Percentiles rank a stretch among this genome's conserved stretches.
These are phyloP conservation scores for Nyctibius bracteatus DNA, from an alignment of 2,113 vertebrate genomes.

Conservation along the genomic window DNA sequence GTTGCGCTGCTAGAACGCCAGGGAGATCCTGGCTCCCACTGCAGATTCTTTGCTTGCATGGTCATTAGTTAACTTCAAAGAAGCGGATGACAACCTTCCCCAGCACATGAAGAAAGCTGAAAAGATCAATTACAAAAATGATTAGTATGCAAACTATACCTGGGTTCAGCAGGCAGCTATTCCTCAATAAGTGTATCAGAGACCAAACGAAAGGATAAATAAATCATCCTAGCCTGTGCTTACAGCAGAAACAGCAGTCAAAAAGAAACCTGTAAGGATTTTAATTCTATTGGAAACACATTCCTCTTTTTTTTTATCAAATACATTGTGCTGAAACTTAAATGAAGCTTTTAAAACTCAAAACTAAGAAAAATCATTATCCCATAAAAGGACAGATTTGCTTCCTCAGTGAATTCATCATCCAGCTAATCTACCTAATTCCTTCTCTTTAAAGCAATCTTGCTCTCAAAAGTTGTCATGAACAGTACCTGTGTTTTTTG, in stretches of 20 bases:
- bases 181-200: background rate
- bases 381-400: background rate
- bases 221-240: conserved; percentile 31
- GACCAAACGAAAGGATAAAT: conserved; percentile 35
- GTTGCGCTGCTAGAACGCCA: background rate
- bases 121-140: conserved; percentile 77
- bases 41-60: conserved; percentile 9
- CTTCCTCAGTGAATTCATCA: background rate
- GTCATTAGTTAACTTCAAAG: conserved; percentile 77
- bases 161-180: background rate
- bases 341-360: background rate
- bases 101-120: conserved; percentile 55
- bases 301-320: conserved; percentile 24
- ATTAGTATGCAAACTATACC: conserved; percentile 63
- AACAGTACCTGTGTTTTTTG: background rate
- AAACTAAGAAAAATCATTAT: conserved; percentile 9
- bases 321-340: background rate
- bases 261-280: conserved; percentile 34
- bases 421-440: background rate
- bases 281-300: conserved; percentile 33
- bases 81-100: conserved; percentile 71
- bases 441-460: background rate
- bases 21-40: conserved; percentile 38
- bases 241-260: conserved; percentile 29
- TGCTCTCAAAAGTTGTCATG: background rate